Conservation (phyloP, 2,113 vertebrate species). For the Lepisosteus oculatus region DNA sequence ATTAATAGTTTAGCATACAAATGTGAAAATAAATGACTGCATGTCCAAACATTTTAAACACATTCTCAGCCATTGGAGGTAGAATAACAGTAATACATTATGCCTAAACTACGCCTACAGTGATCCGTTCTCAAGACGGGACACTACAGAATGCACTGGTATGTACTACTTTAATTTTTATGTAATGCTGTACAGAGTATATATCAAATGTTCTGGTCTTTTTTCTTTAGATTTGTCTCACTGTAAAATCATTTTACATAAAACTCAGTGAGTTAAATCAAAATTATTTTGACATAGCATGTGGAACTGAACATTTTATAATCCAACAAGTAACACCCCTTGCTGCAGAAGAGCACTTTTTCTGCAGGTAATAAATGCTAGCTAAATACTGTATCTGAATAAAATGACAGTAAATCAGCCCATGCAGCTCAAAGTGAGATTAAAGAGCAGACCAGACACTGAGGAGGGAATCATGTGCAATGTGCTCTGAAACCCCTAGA, state of each 20-base stretch:
- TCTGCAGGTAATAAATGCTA: neutral
- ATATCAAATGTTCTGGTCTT: no score
- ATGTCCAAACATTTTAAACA: no score
- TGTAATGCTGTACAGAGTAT: conserved; percentile 8
- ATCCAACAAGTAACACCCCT: conserved; percentile 36
- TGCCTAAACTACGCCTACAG: no score
- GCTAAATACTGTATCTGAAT: no score
- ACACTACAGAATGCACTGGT: neutral
- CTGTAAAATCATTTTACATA: conserved; percentile 58
- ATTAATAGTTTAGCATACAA: no score
- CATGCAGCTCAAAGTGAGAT: neutral
- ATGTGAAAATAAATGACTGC: no score
- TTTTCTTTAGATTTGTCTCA: conserved; percentile 17
- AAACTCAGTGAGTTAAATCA: conserved; percentile 65
- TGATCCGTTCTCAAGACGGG: no score
- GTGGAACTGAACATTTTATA: conserved; percentile 53
- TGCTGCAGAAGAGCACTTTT: conserved; percentile 30
- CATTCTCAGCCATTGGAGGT: no score
- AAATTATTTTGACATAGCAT: conserved; percentile 37
- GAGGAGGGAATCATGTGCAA: neutral
- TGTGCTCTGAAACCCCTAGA: neutral
- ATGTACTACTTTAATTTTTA: conserved; percentile 1
- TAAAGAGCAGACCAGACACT: neutral
- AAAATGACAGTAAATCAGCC: no score
- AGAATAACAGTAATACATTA: no score